Conservation (phyloP, 2,888 invertebrate species). For the Nemurella pictetii region DNA sequence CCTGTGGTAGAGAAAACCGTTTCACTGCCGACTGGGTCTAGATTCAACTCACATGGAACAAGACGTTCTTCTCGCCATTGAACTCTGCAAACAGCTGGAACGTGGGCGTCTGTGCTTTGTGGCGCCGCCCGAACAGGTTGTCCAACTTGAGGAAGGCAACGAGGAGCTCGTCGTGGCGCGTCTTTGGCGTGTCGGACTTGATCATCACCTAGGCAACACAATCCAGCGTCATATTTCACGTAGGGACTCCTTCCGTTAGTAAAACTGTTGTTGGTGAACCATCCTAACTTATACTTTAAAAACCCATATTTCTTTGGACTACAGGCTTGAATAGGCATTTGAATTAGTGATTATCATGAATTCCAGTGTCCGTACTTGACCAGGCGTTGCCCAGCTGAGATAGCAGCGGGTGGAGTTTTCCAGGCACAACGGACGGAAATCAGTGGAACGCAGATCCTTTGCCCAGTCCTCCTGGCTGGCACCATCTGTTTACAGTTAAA, state of each 20-base stretch:
- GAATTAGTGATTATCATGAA: too few species aligned
- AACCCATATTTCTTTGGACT: too few species aligned
- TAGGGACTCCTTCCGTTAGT: too few species aligned
- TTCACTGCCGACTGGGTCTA: too few species aligned
- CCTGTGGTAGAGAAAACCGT: too few species aligned
- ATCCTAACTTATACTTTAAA: neutral
- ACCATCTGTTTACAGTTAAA: constrained; percentile 54
- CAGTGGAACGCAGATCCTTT: constrained; percentile 48
- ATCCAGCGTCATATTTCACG: too few species aligned
- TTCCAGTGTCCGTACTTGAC: constrained; percentile 50
- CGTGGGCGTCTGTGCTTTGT: constrained; percentile 60
- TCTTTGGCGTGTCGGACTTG: constrained; percentile 57
- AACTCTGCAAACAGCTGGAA: constrained; percentile 72
- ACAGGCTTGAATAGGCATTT: too few species aligned
- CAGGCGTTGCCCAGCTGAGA: constrained; percentile 68
- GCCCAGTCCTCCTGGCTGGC: constrained; percentile 57
- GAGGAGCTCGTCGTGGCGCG: constrained; percentile 68
- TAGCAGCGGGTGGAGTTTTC: constrained; percentile 46
- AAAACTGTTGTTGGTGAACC: too few species aligned
- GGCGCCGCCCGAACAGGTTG: constrained; percentile 67
- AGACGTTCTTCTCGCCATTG: constrained; percentile 63
- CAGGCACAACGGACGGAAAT: constrained; percentile 62
- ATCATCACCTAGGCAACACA: constrained; percentile 59
- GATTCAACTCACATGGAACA: constrained; percentile 62
- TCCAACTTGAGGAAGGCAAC: constrained; percentile 72